Percentiles rank a stretch among this genome's conserved stretches.
Conservation (phyloP, 2,113 vertebrate species). For the Tapirus terrestris region DNA sequence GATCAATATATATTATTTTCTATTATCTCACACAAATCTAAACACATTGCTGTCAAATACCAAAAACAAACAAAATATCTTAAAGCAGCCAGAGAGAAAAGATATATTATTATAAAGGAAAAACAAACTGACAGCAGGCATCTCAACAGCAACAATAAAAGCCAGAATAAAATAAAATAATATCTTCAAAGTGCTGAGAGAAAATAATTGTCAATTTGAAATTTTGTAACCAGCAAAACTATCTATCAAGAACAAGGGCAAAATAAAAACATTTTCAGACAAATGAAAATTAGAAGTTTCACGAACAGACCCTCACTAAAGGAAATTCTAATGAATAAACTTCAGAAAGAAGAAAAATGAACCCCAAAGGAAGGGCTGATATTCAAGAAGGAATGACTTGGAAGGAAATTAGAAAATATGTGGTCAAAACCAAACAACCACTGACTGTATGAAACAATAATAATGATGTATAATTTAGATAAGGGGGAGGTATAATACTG, state of each 20-base stretch:
- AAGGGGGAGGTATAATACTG: neutral
- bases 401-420: neutral
- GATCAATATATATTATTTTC: neutral
- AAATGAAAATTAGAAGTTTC: neutral
- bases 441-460: neutral
- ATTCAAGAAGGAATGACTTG: neutral
- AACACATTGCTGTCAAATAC: neutral
- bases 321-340: neutral
- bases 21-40: neutral
- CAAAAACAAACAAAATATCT: neutral
- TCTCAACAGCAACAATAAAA: neutral
- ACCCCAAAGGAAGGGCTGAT: neutral
- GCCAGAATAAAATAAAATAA: slow-evolving; percentile 2
- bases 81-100: neutral
- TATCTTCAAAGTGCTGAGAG: neutral
- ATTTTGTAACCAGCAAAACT: neutral
- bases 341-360: neutral
- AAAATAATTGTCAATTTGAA: neutral
- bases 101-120: neutral
- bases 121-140: neutral
- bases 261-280: slow-evolving; percentile 8
- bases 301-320: neutral
- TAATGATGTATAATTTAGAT: neutral
- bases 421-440: neutral
- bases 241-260: neutral